Conservation (phyloP, 2,113 vertebrate species). For the Cercopithecus mona region DNA sequence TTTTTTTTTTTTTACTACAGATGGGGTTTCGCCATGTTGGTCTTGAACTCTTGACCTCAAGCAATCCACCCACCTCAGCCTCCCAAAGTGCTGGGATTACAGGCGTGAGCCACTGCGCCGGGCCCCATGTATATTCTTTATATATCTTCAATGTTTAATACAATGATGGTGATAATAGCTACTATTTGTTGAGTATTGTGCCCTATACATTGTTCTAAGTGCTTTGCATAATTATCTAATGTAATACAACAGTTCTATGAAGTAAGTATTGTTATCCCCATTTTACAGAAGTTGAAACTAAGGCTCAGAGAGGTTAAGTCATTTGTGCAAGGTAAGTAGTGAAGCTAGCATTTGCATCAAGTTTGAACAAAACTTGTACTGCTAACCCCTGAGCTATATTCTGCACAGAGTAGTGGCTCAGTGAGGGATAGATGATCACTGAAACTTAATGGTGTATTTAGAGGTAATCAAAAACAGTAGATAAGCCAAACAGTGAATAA, state of each 20-base stretch:
- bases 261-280: not conserved
- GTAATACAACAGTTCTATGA: not conserved
- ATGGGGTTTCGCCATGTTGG: too few relatives aligned
- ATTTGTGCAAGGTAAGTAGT: not conserved
- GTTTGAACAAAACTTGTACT: not conserved
- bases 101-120: too few relatives aligned
- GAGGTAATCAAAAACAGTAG: slow-evolving; percentile 1
- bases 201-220: not conserved
- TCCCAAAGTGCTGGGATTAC: too few relatives aligned
- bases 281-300: slow-evolving; percentile 9
- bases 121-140: too few relatives aligned
- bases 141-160: not conserved
- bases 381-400: not conserved
- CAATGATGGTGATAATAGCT: not conserved
- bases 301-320: not conserved
- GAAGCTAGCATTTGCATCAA: not conserved
- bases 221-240: not conserved
- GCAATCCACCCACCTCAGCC: too few relatives aligned
- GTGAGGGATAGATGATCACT: not conserved
- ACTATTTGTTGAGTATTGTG: not conserved
- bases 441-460: not conserved
- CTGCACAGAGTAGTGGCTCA: not conserved
- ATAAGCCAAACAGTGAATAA: slow-evolving; percentile 44
- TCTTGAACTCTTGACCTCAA: too few relatives aligned
- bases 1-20: too few relatives aligned